phyloP scores from a whole-genome alignment of 2,888 invertebrate species.

The Acleris holmiana region DNA sequence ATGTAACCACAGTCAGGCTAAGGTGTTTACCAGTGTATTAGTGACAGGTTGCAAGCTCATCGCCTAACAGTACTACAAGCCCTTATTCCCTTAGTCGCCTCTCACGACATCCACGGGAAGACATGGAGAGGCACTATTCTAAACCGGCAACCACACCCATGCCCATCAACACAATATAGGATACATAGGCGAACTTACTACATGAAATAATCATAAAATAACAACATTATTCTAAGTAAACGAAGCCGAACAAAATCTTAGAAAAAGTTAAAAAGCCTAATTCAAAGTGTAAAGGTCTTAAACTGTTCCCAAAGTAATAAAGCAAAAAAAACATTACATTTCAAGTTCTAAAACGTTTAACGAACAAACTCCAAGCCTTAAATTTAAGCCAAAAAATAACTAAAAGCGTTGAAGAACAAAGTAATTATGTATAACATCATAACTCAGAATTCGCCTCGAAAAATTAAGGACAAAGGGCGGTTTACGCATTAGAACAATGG shows the following conservation, averaged over 20 bases:
- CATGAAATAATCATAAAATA: no score
- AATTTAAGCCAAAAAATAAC: slow-evolving; percentile 27
- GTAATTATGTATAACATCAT: slow-evolving; percentile 72
- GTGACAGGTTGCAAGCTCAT: no score
- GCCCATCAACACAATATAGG: no score
- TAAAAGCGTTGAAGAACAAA: slow-evolving; percentile 43
- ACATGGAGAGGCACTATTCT: no score
- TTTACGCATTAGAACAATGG: slow-evolving; percentile 65
- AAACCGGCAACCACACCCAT: no score
- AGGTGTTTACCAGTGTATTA: no score
- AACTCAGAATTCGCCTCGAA: slow-evolving; percentile 73
- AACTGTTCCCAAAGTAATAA: not conserved
- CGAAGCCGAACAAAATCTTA: not conserved
- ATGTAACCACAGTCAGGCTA: no score
- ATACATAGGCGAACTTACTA: no score
- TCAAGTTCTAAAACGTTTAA: slow-evolving; percentile 28
- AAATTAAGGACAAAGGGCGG: slow-evolving; percentile 61
- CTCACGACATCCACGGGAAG: no score
- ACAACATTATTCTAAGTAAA: no score
- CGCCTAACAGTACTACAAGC: no score
- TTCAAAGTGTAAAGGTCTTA: not conserved
- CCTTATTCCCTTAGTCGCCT: no score
- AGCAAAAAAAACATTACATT: slow-evolving; percentile 9
- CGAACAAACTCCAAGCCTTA: slow-evolving; percentile 29
- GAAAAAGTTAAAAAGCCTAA: not conserved